These are phyloP conservation scores for Ophraella communa DNA, from an alignment of 2,888 invertebrate species.

Conservation along the genomic window DNA sequence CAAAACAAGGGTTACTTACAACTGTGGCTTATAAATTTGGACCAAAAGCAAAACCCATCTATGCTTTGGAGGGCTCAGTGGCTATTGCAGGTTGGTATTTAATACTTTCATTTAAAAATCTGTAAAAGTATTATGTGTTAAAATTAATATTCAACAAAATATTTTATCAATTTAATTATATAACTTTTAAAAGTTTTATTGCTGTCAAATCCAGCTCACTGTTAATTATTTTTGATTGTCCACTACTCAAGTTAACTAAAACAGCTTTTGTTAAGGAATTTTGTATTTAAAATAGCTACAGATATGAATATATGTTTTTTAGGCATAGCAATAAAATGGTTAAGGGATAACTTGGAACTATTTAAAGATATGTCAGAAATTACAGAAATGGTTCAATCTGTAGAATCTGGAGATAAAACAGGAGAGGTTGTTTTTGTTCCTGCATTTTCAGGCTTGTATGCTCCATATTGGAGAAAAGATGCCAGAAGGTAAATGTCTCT, in stretches of 20 bases:
- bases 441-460: conserved; percentile 95
- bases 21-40: conserved; percentile 93
- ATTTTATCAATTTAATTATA: no score
- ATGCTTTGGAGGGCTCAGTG: conserved; percentile 92
- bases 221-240: no score
- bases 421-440: conserved; percentile 95
- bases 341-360: conserved; percentile 84
- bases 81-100: conserved; percentile 73
- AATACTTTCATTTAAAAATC: no score
- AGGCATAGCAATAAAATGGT: conserved; percentile 88
- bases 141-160: no score
- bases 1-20: conserved; percentile 85
- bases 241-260: no score
- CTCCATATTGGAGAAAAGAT: conserved; percentile 95
- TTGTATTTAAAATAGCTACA: no score
- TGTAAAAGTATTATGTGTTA: no score
- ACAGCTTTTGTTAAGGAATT: no score
- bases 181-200: no score
- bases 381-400: conserved; percentile 68
- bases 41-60: conserved; percentile 73
- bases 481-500: conserved; percentile 57
- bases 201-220: no score
- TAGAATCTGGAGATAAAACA: conserved; percentile 75
- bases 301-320: no score
- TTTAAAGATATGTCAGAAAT: conserved; percentile 71